Evolutionary conservation across 2,797 vertebrate genomes (phyloP).

Genomic region (Melopsittacus undulatus): DNA sequence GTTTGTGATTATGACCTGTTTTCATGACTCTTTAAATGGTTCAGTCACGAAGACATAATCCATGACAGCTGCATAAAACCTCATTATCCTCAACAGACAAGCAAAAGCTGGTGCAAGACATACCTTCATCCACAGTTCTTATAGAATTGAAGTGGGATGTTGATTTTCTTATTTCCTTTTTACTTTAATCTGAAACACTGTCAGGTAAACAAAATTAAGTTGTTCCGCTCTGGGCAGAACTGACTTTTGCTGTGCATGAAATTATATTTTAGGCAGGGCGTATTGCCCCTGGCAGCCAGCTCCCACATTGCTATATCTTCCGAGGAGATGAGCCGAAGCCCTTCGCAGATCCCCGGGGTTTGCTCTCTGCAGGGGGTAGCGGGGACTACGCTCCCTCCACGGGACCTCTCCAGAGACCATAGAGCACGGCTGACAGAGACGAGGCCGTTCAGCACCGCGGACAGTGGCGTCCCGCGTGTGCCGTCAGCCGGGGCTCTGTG

Average conservation of each 20-base stretch:
- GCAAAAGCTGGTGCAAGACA: background rate
- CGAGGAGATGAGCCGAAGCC: background rate
- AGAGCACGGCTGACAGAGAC: background rate
- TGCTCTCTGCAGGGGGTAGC: too few species aligned
- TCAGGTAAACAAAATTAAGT: background rate
- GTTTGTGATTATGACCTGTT: constrained; percentile 47
- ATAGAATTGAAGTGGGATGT: background rate
- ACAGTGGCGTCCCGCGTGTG: background rate
- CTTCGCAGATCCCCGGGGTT: background rate
- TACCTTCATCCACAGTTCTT: background rate
- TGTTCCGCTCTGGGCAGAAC: background rate
- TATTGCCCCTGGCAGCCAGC: background rate
- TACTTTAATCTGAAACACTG: background rate
- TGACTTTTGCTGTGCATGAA: background rate
- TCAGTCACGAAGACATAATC: background rate
- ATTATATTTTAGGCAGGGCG: background rate
- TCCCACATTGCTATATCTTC: background rate
- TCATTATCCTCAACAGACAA: constrained; percentile 10
- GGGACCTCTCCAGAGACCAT: fast-evolving
- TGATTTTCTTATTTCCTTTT: background rate
- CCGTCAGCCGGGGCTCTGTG: fast-evolving
- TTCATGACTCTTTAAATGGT: constrained; percentile 35
- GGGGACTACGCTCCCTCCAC: background rate
- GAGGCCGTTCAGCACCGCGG: background rate
- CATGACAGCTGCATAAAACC: constrained; percentile 8